A percentile compares a stretch with the other conserved stretches of the same genome.
Conservation (phyloP, 2,888 invertebrate species). For the Syrphus vitripennis region DNA sequence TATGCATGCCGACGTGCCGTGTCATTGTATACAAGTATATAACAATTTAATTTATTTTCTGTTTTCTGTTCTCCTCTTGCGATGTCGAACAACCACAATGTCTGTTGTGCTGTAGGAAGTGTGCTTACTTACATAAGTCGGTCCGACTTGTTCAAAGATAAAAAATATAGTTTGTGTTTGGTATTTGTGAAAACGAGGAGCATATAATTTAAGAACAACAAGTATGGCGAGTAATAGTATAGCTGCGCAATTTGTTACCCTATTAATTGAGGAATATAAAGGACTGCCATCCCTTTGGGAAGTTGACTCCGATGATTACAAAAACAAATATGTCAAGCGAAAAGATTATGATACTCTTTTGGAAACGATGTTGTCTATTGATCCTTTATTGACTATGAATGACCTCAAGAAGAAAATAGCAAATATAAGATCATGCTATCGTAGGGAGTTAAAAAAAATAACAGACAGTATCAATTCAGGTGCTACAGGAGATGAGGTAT, state of each 20-base stretch:
- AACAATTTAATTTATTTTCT: too few species aligned
- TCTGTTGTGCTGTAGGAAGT: not conserved
- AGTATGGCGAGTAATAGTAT: not conserved
- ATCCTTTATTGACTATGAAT: not conserved
- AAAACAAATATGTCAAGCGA: not conserved
- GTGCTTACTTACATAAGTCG: not conserved
- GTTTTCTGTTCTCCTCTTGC: not conserved
- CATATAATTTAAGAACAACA: not conserved
- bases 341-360: not conserved
- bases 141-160: not conserved
- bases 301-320: not conserved
- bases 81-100: not conserved
- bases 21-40: not conserved
- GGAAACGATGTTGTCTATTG: not conserved
- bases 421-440: constrained; percentile 10
- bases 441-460: constrained; percentile 37
- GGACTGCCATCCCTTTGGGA: not conserved
- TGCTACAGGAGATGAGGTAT: not conserved
- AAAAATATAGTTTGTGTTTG: not conserved
- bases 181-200: not conserved
- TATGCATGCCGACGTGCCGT: too few species aligned
- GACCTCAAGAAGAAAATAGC: constrained; percentile 1
- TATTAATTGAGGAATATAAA: not conserved
- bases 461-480: not conserved
- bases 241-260: not conserved